Evolutionary conservation across 2,113 vertebrate species (phyloP), one percentile per base, ranked within the genome.

Genomic region (Rhinogobius similis): DNA sequence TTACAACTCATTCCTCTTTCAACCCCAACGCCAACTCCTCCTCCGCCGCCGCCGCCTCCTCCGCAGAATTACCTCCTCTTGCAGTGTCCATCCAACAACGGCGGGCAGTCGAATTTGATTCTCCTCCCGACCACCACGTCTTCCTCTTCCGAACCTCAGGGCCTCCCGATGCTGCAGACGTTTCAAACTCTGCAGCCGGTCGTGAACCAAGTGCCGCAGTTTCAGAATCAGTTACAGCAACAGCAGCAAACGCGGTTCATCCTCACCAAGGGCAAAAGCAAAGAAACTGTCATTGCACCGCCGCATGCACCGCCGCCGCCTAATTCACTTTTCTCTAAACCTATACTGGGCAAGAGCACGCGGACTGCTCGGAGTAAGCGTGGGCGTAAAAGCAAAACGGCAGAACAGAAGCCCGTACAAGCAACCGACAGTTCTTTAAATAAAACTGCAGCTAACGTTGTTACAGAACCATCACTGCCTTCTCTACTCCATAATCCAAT

Each of bases 1-100:
- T 88, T 96, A 56, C 96, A 96, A 81, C 94, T 97, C 68, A 94
- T 96, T 65, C 95, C 96, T 46, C 92, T 95, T 43, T 90, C 94
- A 0, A 90, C 92, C 1, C 93, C 93, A 2, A 67, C 84, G 0
- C 91, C 94, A 0, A 83, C 87, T 3, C 87, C 93, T 0, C 70
- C 88, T 0, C 86, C 94, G 0, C 94, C 95, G 0, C 92, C 46
- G 6, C 46, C 76, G 16, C 55, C 88, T 23, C 92, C 88, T 70
- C 70, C 89, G 14, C 93, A 94, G 67, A 92, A 92, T 73, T 89
- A 91, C 67, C 71, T 92, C 66, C 90, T 94, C 7, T 71, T 94
- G 21, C 93, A 94, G 82, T 94, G 93, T 68, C 92, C 91, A 64
- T 89, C 93, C 61, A 89, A 76, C 65, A 89, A 87, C 2, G 93